phyloP scores from a whole-genome alignment of 1,140 invertebrate species.

The Ceratina australensis region DNA sequence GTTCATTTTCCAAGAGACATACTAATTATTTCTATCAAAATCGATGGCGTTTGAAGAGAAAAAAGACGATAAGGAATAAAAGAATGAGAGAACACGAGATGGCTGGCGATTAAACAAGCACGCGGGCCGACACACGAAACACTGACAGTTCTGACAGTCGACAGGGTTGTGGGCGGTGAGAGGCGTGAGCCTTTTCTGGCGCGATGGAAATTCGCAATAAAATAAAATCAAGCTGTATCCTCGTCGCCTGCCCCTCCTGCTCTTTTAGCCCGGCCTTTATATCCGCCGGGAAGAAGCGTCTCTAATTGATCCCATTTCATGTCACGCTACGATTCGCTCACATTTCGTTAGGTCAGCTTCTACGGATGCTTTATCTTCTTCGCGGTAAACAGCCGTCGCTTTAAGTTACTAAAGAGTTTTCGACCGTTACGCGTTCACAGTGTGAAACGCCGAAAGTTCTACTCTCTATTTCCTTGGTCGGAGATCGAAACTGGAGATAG shows the following conservation, averaged over 20 bases:
- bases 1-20: constrained; percentile 13
- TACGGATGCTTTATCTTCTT: constrained; percentile 14
- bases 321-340: constrained; percentile 45
- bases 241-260: background rate
- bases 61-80: background rate
- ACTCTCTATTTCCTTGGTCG: too few species aligned
- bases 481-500: too few species aligned
- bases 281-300: constrained; percentile 58
- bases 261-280: constrained; percentile 49
- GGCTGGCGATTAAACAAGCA: constrained; percentile 40
- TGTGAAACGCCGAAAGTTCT: background rate
- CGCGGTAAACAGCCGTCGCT: constrained; percentile 24
- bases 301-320: constrained; percentile 61
- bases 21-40: constrained; percentile 36
- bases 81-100: constrained; percentile 16
- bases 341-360: background rate
- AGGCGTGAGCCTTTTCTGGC: constrained; percentile 53
- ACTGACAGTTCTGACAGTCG: constrained; percentile 64
- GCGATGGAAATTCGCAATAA: constrained; percentile 48
- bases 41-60: background rate
- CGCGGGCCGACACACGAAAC: constrained; percentile 45
- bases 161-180: constrained; percentile 61
- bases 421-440: too few species aligned
- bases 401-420: constrained; percentile 14
- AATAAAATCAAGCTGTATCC: constrained; percentile 44